Conservation (phyloP, 2,797 vertebrate genomes). For the Orestias chungarensis region DNA sequence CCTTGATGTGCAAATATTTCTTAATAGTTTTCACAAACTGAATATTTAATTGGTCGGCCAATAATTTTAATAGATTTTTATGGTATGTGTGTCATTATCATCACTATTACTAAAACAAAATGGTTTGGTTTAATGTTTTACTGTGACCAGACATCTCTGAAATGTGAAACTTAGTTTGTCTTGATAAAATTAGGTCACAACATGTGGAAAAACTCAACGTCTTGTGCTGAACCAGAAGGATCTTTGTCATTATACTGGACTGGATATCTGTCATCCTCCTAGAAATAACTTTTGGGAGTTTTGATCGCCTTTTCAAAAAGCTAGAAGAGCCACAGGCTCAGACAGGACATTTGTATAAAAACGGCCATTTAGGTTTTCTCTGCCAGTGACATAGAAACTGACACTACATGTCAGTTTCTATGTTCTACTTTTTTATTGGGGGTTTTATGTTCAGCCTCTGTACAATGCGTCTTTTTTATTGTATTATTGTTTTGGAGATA, state of each 20-base stretch:
- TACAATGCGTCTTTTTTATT: background rate
- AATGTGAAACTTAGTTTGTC: no score
- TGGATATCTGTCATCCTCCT: conserved; percentile 18
- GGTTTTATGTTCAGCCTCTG: conserved; percentile 21
- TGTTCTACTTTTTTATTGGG: conserved; percentile 10
- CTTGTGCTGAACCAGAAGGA: no score
- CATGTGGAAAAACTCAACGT: no score
- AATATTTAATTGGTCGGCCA: background rate
- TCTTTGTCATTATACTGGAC: background rate
- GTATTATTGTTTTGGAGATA: no score
- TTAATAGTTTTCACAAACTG: background rate
- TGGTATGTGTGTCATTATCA: no score
- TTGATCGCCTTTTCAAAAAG: conserved; percentile 22
- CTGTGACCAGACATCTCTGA: no score
- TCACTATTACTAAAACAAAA: no score
- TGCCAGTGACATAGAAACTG: background rate
- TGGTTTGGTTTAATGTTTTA: no score
- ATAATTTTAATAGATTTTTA: no score
- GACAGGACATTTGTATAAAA: conserved; percentile 31
- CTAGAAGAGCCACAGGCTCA: conserved; percentile 21
- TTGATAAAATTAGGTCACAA: no score
- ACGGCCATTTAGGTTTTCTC: conserved; percentile 17
- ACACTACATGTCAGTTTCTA: conserved; percentile 1
- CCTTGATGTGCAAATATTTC: background rate
- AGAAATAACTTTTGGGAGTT: conserved; percentile 31